A percentile compares a stretch with the other conserved stretches of the same genome.
Evolutionary conservation across 92 coral and sea anemone species (phyloP).

Genomic region (Epizoanthus illoricatus): DNA sequence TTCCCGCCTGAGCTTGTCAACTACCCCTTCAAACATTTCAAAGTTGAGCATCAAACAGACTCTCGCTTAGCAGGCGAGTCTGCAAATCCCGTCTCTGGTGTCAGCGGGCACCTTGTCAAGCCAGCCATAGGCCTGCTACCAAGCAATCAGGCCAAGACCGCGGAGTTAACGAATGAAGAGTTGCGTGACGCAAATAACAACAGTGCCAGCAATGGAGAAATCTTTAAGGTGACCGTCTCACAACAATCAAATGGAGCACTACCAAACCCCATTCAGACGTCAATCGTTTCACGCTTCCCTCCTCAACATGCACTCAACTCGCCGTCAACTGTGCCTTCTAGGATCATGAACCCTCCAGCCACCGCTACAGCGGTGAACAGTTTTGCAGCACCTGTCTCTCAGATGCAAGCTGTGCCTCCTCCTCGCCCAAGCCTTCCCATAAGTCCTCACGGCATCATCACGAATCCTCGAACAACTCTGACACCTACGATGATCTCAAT

Average conservation of each 20-base stretch:
- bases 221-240: slow-evolving; percentile 58
- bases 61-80: slow-evolving; percentile 31
- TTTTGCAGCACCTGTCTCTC: slow-evolving; percentile 51
- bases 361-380: slow-evolving; percentile 33
- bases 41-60: slow-evolving; percentile 58
- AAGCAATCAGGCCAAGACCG: slow-evolving; percentile 25
- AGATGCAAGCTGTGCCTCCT: slow-evolving; percentile 51
- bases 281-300: slow-evolving; percentile 12
- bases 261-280: slow-evolving; percentile 27
- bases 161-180: slow-evolving; percentile 41
- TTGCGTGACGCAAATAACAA: slow-evolving; percentile 71
- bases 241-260: slow-evolving; percentile 56
- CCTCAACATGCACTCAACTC: slow-evolving; percentile 11
- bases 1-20: slow-evolving; percentile 86
- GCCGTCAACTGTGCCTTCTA: slow-evolving; percentile 21
- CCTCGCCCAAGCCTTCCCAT: slow-evolving; percentile 46
- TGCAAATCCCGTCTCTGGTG: slow-evolving; percentile 12
- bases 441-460: slow-evolving; percentile 46
- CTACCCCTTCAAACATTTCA: slow-evolving; percentile 80
- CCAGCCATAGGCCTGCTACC: slow-evolving; percentile 31
- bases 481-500: slow-evolving; percentile 32
- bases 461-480: slow-evolving; percentile 48
- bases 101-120: slow-evolving; percentile 41
- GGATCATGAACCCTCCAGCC: slow-evolving; percentile 48
- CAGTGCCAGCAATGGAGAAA: slow-evolving; percentile 41